Evolutionary conservation across 2,888 invertebrate genomes (phyloP), one percentile per base, ranked within the genome.

Genomic region (Noctua fimbriata): DNA sequence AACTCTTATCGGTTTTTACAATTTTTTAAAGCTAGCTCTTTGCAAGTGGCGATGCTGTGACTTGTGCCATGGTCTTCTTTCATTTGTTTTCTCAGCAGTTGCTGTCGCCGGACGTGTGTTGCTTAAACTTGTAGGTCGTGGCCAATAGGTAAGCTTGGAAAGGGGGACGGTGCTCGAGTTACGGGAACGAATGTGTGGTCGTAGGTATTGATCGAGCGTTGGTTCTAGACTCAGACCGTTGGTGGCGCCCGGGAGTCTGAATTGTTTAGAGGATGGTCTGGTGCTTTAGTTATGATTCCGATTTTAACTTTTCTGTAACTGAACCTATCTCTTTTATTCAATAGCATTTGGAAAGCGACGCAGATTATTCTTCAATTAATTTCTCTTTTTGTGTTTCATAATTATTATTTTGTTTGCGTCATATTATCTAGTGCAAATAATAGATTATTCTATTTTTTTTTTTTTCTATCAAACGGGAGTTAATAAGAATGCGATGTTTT

Each of bases 141-240:
- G 67, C 44, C 16, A 14, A 67, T n/a, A 28, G n/a, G 16, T 58
- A 3, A 32, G 18, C 24, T 55, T 44, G 52, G 49, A 18, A 71
- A 14, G 71, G 70, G 66, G 55, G 44, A 21, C 21, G 41, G 69
- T 28, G 32, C 28, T 47, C 16, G 16, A 52, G 73, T 63, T 28
- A 73, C 77, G 21, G 55, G 63, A 73, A 63, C n/a, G n/a, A 70
- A 55, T 73, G 66, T 66, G 72, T 55, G 52, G 69, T 52, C 63
- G 66, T 36, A 12, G 10, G 71, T 83, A 84, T 84, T 69, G 84
- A 84, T 84, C 87, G 65, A 16, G 41, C 6, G 63, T 24, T 28
- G 66, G 55, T 73, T 32, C 82, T 69, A 76, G 82, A 47, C 58
- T 60, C 2, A 44, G 24, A 60, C 41, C 5, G 41, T 32, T 49